These are phyloP conservation scores for Tenrec ecaudatus DNA, from an alignment of 2,113 vertebrate genomes.

Conservation along the genomic window DNA sequence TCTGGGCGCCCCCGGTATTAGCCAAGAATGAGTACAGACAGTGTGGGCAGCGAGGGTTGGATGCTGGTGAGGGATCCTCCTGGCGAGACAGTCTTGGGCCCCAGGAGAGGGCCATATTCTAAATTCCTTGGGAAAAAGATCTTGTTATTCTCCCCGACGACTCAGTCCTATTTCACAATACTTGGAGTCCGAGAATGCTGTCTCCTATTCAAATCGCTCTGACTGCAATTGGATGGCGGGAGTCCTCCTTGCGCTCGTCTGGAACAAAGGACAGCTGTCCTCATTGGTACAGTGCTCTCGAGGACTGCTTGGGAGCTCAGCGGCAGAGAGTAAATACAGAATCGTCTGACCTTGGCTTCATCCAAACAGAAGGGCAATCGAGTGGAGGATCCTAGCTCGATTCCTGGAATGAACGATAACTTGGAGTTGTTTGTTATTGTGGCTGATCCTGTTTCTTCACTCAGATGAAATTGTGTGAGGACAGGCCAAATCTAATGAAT, in stretches of 20 bases:
- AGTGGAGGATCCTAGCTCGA: not conserved
- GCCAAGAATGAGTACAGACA: not conserved
- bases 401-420: not conserved
- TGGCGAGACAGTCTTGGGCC: not conserved
- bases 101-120: not conserved
- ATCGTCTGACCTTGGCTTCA: constrained; percentile 45
- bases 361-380: not conserved
- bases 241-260: constrained; percentile 29
- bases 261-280: constrained; percentile 43
- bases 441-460: not conserved
- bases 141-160: not conserved
- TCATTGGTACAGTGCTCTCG: not conserved
- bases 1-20: not conserved
- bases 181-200: not conserved
- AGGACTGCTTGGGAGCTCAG: not conserved
- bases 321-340: not conserved
- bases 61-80: not conserved
- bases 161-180: not conserved
- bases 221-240: not conserved
- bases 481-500: not conserved
- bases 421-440: not conserved
- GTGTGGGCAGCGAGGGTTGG: not conserved
- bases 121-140: not conserved
- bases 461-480: not conserved
- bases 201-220: not conserved